A percentile compares a stretch with the other conserved stretches of the same genome.
Conservation (phyloP, 2,888 invertebrate species). For the Hydrotaea cyrtoneurina region DNA sequence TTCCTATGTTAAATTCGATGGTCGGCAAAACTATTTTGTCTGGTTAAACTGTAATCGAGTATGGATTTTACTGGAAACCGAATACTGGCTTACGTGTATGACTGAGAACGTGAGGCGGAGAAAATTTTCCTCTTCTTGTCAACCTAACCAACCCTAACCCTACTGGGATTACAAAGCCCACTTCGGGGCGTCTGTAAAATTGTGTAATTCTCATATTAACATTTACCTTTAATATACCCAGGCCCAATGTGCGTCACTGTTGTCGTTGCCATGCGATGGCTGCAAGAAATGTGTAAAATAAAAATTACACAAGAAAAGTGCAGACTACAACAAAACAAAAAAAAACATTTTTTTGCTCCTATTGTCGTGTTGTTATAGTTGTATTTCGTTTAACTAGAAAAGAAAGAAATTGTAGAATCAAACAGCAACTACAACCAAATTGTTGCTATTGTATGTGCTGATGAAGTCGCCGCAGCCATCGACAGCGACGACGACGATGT, state of each 20-base stretch:
- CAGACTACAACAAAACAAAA: conserved; percentile 9
- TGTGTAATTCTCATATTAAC: too few relatives aligned
- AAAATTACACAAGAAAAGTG: conserved; percentile 17
- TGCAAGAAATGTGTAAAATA: conserved; percentile 19
- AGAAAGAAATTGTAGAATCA: conserved; percentile 61
- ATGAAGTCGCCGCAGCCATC: background rate
- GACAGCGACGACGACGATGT: conserved; percentile 12
- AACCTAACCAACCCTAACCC: too few relatives aligned
- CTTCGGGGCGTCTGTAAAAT: too few relatives aligned
- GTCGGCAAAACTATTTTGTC: too few relatives aligned
- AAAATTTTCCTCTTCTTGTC: too few relatives aligned
- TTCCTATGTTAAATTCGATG: too few relatives aligned
- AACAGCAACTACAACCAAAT: conserved; percentile 39
- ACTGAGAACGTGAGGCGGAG: too few relatives aligned
- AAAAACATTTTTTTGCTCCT: background rate
- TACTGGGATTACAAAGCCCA: too few relatives aligned
- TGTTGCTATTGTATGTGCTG: background rate
- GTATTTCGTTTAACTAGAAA: conserved; percentile 46
- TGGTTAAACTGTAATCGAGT: too few relatives aligned
- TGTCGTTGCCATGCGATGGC: background rate
- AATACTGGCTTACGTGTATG: too few relatives aligned
- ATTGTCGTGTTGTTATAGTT: conserved; percentile 7
- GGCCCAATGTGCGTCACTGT: background rate
- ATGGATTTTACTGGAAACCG: too few relatives aligned
- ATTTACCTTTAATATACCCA: too few relatives aligned